Percentiles rank a stretch among this genome's conserved stretches.
phyloP scores from a whole-genome alignment of 2,113 vertebrate genomes.

The Onychostoma macrolepis region DNA sequence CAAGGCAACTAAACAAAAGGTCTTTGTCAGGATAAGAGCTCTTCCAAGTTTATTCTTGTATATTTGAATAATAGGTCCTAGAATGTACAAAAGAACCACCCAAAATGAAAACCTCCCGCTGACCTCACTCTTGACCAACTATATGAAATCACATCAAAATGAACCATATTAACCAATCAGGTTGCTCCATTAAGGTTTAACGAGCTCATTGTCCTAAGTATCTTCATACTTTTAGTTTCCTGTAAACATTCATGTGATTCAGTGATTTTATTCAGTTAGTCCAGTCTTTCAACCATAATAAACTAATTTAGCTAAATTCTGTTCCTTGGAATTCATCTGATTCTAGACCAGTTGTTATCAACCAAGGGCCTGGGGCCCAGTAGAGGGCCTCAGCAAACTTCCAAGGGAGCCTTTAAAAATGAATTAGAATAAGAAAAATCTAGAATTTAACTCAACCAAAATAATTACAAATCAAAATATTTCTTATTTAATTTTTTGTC shows the following conservation, averaged over 20 bases:
- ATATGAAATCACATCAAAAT: background rate
- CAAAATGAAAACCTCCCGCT: constrained; percentile 18
- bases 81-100: constrained; percentile 23
- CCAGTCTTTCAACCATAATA: background rate
- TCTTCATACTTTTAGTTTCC: background rate
- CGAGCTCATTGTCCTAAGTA: background rate
- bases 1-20: constrained; percentile 14
- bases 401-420: background rate
- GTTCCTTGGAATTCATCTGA: background rate
- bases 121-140: constrained; percentile 7
- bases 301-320: background rate
- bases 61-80: constrained; percentile 11
- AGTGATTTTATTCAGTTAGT: background rate
- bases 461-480: background rate
- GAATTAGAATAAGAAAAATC: background rate
- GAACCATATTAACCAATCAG: background rate
- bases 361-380: background rate
- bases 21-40: constrained; percentile 25
- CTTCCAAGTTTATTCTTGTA: constrained; percentile 17
- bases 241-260: background rate
- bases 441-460: background rate
- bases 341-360: background rate
- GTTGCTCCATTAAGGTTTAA: background rate
- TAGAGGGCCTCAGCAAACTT: background rate
- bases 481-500: background rate